Base-by-base conservation (phyloP, 2,888 invertebrate genomes). In the Mycalesis mineus region DNA sequence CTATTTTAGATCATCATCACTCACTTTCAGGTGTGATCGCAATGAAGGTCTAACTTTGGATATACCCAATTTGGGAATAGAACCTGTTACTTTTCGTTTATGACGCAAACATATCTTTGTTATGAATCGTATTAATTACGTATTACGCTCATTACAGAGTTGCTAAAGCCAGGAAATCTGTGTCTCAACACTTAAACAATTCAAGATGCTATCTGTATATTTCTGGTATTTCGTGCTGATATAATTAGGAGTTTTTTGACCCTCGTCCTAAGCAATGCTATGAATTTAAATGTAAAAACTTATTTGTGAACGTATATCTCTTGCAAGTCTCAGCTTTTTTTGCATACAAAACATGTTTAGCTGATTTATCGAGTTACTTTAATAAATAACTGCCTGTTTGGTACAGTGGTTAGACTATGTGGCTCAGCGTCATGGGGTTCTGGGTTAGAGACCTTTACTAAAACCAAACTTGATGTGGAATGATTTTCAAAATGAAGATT, bases 191-290 rank as follows among this genome's bases (percentile, higher is more conserved):
- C 45, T 31, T 29, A 8, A 17, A 22, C 31, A 17, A 47, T 28
- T 45, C 37, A 17, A 57, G 57, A 39, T 44, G 5, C 39, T 54
- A 39, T 44, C 29, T 29, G 29, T 42, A n/a, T 42, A 45, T 14
- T 54, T 54, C 45, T 45, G 45, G 54, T 37, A 47, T 48, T 40
- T 48, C 13, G 41, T 31, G 17, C 31, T 31, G 40, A 29, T 52
- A 58, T 48, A 56, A 51, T 52, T 60, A 55, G 37, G 29, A 58
- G 52, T 52, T 60, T 49, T 56, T 60, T 57, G 51, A 55, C 56
- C 58, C 41, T 48, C 45, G 48, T 31, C 53, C 29, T 54, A 51
- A n/a, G 28, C 28, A 36, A 29, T 49, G 62, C 22, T 15, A 40
- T 53, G 53, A 57, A 57, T 57, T 60, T 54, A 28, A 56, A 60